Base-by-base conservation (phyloP, 1,140 invertebrate genomes). In the Aphelinus certus region DNA sequence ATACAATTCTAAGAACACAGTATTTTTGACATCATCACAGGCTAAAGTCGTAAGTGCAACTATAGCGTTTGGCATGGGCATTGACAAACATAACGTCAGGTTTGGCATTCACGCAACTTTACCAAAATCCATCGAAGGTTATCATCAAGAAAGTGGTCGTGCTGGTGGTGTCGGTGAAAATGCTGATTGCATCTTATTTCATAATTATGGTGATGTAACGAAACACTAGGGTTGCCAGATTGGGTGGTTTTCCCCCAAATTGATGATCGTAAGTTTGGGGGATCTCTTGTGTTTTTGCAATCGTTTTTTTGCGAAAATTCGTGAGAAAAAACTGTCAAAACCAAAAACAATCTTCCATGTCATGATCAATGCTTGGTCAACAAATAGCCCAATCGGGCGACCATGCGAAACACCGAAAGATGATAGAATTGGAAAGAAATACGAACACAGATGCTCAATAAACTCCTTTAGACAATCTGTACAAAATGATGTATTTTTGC, bases 31-130 rank as follows among this genome's bases (percentile, higher is more conserved):
- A 42, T 53, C 7, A 58, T 75, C 71, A 63, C 70, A 86, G 85
- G 63, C 85, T 3, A 82, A 83, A 69, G 84, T 88, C 48, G 94
- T 98, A 43, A 97, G 96, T 86, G 97, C 97, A 43, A 99, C 97
- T 0, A 96, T 99, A 78, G 97, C 97, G 0, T 98, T 98, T 90
- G 96, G 96, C 58, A 98, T 99, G 97, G 98, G 97, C 9, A 97
- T 99, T 76, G 97, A 99, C 88, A 99, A 99, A 84, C 94, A 97
- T 9, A 95, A 97, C 89, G 96, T 97, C 2, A 91, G 95, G 10
- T 97, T 92, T 89, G 95, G 97, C 0, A 92, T 99, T 68, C 98
- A 99, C 87, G 95, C 95, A 82, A 93, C 95, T 1, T 79, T 98
- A 73, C 97, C 97, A 47, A 98, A 98, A 88, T 98, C 95, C 26